Evolutionary conservation across 2,888 invertebrate genomes (phyloP).

Genomic region (Odontocolon sp.): DNA sequence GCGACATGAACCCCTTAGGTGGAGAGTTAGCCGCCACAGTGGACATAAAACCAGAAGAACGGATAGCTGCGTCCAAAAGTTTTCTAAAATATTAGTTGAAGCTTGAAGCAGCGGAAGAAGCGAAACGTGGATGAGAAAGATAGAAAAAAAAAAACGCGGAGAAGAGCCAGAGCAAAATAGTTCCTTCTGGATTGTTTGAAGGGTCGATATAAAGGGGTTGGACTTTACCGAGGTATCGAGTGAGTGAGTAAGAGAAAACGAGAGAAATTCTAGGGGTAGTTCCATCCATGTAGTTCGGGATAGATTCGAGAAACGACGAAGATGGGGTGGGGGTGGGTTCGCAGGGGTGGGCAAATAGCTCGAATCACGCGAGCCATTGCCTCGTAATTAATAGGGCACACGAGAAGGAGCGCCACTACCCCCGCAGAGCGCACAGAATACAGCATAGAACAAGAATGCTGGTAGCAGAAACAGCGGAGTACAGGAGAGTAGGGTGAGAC

Average conservation of each 20-base stretch:
- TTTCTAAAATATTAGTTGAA: slow-evolving; percentile 67
- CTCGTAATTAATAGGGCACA: slow-evolving; percentile 75
- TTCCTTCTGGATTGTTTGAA: slow-evolving; percentile 54
- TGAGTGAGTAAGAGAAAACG: slow-evolving; percentile 25
- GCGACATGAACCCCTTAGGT: slow-evolving; percentile 62
- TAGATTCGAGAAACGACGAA: slow-evolving; percentile 31
- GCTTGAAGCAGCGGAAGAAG: slow-evolving; percentile 21
- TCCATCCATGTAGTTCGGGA: slow-evolving; percentile 19
- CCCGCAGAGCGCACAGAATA: slow-evolving; percentile 9
- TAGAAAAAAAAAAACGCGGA: slow-evolving; percentile 15
- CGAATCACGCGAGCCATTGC: slow-evolving; percentile 73
- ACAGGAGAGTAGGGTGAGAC: neutral
- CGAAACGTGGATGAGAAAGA: slow-evolving; percentile 16
- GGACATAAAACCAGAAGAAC: slow-evolving; percentile 44
- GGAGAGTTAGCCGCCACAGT: slow-evolving; percentile 4
- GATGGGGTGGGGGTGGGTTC: slow-evolving; percentile 59
- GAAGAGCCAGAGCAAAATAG: slow-evolving; percentile 34
- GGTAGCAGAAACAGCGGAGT: slow-evolving; percentile 10
- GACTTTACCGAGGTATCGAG: slow-evolving; percentile 2
- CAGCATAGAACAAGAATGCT: slow-evolving; percentile 6
- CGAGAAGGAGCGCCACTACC: slow-evolving; percentile 62
- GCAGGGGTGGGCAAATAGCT: slow-evolving; percentile 67
- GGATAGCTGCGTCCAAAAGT: slow-evolving; percentile 61
- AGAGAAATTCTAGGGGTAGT: slow-evolving; percentile 48
- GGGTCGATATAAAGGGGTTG: slow-evolving; percentile 45